Conservation (phyloP, 2,797 vertebrate species). For the Sebastes minor region DNA sequence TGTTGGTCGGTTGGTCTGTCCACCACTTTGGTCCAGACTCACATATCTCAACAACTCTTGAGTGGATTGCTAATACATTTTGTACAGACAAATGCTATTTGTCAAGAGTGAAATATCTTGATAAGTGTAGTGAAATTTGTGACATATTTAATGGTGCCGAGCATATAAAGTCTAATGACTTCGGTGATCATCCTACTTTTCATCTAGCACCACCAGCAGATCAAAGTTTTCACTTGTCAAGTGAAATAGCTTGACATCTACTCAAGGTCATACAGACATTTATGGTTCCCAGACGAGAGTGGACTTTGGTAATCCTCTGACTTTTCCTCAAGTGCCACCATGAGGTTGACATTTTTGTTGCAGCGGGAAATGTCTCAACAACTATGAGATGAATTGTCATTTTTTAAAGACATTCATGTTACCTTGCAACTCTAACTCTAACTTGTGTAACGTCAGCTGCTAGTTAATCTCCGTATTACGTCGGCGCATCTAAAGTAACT, state of each 20-base stretch:
- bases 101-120: neutral
- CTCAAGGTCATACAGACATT: neutral
- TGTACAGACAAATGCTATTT: neutral
- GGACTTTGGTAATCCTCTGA: neutral
- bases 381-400: no score
- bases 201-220: neutral
- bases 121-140: neutral
- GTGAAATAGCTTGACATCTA: neutral
- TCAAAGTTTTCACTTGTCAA: neutral
- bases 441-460: no score
- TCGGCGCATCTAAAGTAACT: no score
- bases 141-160: no score
- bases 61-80: neutral
- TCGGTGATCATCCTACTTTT: neutral
- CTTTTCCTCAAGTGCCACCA: neutral
- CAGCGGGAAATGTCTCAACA: no score
- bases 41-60: neutral
- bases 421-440: no score
- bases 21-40: neutral
- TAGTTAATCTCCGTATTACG: no score
- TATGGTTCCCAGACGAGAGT: no score
- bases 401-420: no score
- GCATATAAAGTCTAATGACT: neutral
- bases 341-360: neutral
- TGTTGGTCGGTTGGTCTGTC: no score